Evolutionary conservation across 2,797 vertebrate genomes (phyloP), one percentile per base, ranked within the genome.

Genomic region (Jordanella pulchra): DNA sequence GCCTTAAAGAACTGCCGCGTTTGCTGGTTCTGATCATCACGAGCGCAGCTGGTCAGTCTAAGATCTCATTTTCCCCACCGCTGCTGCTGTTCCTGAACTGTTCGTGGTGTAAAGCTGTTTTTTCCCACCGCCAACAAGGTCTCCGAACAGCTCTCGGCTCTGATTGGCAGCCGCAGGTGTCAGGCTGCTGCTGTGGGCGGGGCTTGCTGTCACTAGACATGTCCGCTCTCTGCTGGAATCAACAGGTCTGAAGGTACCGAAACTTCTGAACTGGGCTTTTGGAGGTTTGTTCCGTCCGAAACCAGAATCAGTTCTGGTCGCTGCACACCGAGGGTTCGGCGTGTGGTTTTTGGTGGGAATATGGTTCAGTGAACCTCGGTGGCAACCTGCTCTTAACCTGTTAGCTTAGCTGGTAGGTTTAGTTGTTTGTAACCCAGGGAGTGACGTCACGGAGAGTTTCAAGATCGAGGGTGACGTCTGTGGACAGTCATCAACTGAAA

Each of bases 181-280:
- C 48, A 0, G 25, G 47, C 80, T 21, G 30, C 77, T 0, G 54
- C 47, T 1, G 72, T 73, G 80, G 89, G 87, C 80, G 84, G 75
- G 71, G 63, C 69, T n/a, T 73, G 0, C 3, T 28, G 78, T 69
- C 51, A 69, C 56, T 69, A 74, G 86, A 86, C 48, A 89, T 90
- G 89, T 86, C 86, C 54, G 87, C 84, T 73, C 76, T 72, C 85
- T 69, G 82, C 48, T 63, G 47, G 68, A 66, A 77, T 74, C 87
- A 83, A 85, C 86, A 83, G 77, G 83, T 89, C 72, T 83, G 79
- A 86, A 84, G 90, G 87, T 90, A 90, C 86, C 68, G 0, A 44
- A 60, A n/a, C 18, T 68, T 67, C 27, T 42, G n/a, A 32, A 14
- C 18, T 18, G 39, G 23, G 27, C 54, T 47, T 17, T n/a, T 1